These are phyloP conservation scores for Lamprologus ornatipinnis DNA, from an alignment of 2,113 vertebrate genomes.

Conservation along the genomic window DNA sequence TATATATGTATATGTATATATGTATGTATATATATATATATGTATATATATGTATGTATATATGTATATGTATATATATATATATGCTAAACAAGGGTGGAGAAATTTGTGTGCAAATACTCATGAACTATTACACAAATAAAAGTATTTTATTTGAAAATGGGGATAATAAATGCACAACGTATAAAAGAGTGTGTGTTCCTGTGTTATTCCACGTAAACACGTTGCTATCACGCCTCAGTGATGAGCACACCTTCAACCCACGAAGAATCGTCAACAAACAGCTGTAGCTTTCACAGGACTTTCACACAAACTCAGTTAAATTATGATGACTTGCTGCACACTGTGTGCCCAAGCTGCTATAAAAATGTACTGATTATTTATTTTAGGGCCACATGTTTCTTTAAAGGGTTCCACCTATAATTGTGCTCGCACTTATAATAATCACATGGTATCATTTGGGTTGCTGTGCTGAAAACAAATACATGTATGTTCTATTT, in stretches of 20 bases:
- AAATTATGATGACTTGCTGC: background rate
- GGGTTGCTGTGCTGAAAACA: background rate
- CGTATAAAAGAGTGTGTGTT: fast-evolving
- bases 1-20: background rate
- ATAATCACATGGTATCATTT: background rate
- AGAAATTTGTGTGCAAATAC: fast-evolving
- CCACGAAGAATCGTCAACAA: background rate
- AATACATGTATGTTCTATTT: background rate
- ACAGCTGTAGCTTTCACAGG: background rate
- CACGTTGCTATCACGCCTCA: background rate
- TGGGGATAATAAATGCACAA: background rate
- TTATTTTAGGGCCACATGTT: background rate
- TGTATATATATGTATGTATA: fast-evolving
- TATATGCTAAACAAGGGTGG: background rate
- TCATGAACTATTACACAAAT: background rate
- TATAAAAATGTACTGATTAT: background rate
- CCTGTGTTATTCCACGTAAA: background rate
- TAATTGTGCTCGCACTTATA: background rate
- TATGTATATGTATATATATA: too few relatives aligned
- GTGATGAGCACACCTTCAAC: background rate
- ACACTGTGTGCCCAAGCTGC: background rate
- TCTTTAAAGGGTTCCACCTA: background rate
- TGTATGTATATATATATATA: too few relatives aligned
- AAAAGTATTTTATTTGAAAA: background rate
- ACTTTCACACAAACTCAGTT: background rate